Base-by-base conservation (phyloP, 1,140 invertebrate species). In the Halotydeus destructor region DNA sequence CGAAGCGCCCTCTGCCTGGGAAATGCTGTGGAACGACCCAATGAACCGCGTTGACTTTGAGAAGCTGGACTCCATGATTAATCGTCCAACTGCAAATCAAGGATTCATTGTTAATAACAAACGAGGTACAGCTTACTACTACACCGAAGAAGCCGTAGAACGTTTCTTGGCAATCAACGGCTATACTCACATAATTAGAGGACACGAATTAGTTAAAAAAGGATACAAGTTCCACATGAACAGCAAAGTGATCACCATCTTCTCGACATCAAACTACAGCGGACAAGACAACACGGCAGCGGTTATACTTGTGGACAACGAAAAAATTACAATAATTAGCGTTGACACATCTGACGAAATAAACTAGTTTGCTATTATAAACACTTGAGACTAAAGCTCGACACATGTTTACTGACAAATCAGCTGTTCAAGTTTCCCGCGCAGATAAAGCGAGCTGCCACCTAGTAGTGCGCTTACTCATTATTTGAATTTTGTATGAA, bases 1-100 rank as follows among this genome's bases (percentile, higher is more conserved):
- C 38, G 65, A 75, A 52, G 72, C 71, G 57, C 60, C 65, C 11
- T 53, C 77, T 22, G 74, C 75, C 2, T 79, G 76, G 76, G 74
- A 78, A 50, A 57, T 78, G 11, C 66, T 78, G 58, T 78, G 76
- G 76, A 78, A 74, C 58, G 76, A 79, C 60, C 76, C 76, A 8
- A 54, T 76, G 34, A 69, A 28, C 3, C 21, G 24, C 8, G 27
- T 25, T 6, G 39, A 46, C 19, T 46, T 22, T 18, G 11, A 16
- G 9, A 32, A 46, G 30, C 21, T 19, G 6, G 34, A 48, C n/a
- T 33, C n/a, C 18, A 25, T 40, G 26, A 16, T 40, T 14, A 43
- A 44, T 19, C 38, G 21, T 14, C 34, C 34, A 6, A 8, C 38
- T 8, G 18, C 35, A 14, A 44, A 30, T 49, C 63, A 70, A 47